These are phyloP conservation scores for Montipora capricornis DNA, from an alignment of 64 coral and sea anemone genomes.

Conservation along the genomic window DNA sequence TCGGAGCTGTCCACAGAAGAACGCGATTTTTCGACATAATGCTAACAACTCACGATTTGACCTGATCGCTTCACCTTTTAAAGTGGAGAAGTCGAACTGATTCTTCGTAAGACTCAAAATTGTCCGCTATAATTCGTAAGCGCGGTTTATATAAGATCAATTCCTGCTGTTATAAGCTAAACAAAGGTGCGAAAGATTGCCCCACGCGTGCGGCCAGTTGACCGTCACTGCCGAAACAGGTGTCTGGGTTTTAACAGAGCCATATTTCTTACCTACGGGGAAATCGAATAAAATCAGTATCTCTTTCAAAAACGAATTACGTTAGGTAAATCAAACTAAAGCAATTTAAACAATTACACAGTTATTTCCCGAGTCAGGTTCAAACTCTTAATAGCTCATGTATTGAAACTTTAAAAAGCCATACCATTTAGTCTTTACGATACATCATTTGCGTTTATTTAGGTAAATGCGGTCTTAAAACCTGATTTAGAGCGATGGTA, in stretches of 20 bases:
- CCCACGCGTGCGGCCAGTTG: conserved; percentile 23
- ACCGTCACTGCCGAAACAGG: conserved; percentile 6
- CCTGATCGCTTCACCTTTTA: not conserved
- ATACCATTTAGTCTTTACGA: not conserved
- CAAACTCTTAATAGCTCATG: not conserved
- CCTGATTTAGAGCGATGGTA: not conserved
- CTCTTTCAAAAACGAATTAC: not conserved
- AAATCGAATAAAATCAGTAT: not conserved
- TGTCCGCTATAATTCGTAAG: no score
- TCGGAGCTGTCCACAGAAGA: conserved; percentile 91
- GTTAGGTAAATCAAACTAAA: conserved; percentile 19
- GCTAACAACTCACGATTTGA: not conserved
- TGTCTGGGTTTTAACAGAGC: not conserved
- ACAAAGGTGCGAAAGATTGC: conserved; percentile 9
- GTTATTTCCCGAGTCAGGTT: not conserved
- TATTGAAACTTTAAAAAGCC: conserved; percentile 16
- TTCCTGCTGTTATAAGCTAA: not conserved
- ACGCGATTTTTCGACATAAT: conserved; percentile 70
- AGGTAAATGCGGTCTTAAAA: conserved; percentile 15
- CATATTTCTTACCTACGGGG: not conserved
- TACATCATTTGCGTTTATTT: not conserved
- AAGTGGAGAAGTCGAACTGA: not conserved
- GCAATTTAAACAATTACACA: not conserved
- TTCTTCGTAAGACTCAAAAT: not conserved
- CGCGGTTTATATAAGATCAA: not conserved